phyloP scores from a whole-genome alignment of 2,888 invertebrate species.

The Lasius platythorax region DNA sequence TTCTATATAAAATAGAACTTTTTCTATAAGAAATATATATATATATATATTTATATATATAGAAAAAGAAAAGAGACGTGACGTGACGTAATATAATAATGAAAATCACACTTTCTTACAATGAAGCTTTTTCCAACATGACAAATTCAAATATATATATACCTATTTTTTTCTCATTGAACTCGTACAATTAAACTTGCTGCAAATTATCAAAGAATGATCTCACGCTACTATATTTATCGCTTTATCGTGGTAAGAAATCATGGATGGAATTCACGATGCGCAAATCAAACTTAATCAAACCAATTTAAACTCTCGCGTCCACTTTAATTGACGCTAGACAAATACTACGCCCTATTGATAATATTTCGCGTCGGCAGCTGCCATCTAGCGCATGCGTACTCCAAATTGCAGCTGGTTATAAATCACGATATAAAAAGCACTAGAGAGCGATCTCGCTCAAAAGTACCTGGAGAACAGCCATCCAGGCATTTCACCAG shows the following conservation, averaged over 20 bases:
- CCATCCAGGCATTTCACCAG: neutral
- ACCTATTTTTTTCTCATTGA: neutral
- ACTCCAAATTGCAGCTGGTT: neutral
- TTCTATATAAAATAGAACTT: neutral
- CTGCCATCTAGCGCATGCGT: neutral
- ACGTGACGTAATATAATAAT: neutral
- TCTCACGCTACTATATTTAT: neutral
- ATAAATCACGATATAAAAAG: neutral
- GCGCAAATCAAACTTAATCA: neutral
- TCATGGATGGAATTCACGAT: neutral
- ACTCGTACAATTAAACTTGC: neutral
- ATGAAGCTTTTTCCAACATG: neutral
- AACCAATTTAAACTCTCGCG: neutral
- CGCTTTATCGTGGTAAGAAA: neutral
- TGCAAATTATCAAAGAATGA: conserved; percentile 26
- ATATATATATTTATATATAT: neutral
- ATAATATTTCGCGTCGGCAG: neutral
- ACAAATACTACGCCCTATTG: conserved; percentile 1
- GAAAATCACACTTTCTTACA: neutral
- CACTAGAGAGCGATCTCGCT: neutral
- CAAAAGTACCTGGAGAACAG: too few relatives aligned
- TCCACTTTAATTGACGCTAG: neutral
- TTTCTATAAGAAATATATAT: neutral
- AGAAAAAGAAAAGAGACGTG: neutral
- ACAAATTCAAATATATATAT: neutral